phyloP scores from a whole-genome alignment of 2,888 invertebrate genomes.

The Tenthredo mesomela region DNA sequence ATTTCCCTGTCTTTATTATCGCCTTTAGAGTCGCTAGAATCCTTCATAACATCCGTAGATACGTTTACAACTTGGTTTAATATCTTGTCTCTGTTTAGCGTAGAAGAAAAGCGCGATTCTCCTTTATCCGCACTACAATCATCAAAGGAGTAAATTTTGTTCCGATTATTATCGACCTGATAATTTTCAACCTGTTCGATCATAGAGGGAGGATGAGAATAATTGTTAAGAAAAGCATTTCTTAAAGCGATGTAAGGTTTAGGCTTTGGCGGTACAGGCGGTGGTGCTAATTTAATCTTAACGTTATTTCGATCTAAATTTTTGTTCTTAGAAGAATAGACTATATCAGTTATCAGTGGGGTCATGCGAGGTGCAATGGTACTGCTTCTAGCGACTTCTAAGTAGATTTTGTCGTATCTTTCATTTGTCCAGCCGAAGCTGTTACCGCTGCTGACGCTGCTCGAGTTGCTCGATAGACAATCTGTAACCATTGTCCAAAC shows the following conservation, averaged over 20 bases:
- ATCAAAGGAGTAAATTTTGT: slow-evolving; percentile 28
- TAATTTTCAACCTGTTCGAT: slow-evolving; percentile 6
- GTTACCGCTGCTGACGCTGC: slow-evolving; percentile 58
- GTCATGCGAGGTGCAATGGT: slow-evolving; percentile 65
- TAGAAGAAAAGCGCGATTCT: background rate
- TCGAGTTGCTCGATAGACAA: slow-evolving; percentile 63
- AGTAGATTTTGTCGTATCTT: slow-evolving; percentile 59
- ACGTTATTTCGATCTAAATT: background rate
- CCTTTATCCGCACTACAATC: slow-evolving; percentile 44
- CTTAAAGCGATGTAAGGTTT: slow-evolving; percentile 58
- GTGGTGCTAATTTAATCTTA: slow-evolving; percentile 24
- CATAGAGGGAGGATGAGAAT: background rate
- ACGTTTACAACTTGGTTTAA: background rate
- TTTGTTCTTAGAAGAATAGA: slow-evolving; percentile 11
- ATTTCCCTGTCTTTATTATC: background rate
- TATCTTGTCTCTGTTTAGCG: background rate
- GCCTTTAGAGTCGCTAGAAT: background rate
- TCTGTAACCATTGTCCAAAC: slow-evolving; percentile 71
- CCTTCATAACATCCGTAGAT: background rate
- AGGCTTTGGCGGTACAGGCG: slow-evolving; percentile 52
- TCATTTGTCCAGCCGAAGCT: slow-evolving; percentile 54
- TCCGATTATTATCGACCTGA: slow-evolving; percentile 46
- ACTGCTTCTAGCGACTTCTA: slow-evolving; percentile 65
- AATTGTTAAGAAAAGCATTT: slow-evolving; percentile 64
- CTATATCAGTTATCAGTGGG: slow-evolving; percentile 60